These are phyloP conservation scores for Oenanthe melanoleuca DNA, from an alignment of 2,113 vertebrate genomes.

Conservation along the genomic window DNA sequence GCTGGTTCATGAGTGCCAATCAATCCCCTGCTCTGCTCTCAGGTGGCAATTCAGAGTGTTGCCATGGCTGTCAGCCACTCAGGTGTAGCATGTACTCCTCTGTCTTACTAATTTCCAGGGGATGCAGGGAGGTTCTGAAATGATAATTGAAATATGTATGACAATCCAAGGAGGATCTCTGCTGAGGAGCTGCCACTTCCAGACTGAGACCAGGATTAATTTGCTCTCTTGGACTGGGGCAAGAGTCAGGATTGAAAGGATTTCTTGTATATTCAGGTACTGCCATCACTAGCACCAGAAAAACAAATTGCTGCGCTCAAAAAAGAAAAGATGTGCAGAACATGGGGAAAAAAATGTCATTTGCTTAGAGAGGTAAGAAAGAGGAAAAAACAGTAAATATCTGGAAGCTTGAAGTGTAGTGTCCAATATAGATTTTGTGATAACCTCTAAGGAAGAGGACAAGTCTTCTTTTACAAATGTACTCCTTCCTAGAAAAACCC, in stretches of 20 bases:
- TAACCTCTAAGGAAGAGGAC: background rate
- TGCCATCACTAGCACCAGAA: background rate
- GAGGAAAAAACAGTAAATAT: background rate
- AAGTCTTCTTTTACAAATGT: constrained; percentile 23
- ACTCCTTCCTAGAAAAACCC: constrained; percentile 13
- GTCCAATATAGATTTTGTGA: background rate
- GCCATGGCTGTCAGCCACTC: background rate
- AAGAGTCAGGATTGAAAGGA: background rate
- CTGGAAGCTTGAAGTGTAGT: background rate
- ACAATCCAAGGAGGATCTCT: background rate
- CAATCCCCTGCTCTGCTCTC: background rate
- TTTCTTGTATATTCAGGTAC: background rate
- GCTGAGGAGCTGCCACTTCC: background rate
- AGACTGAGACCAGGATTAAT: background rate
- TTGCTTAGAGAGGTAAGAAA: background rate
- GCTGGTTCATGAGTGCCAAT: background rate
- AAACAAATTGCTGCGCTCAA: background rate
- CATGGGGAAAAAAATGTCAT: background rate
- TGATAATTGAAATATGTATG: background rate
- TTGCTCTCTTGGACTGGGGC: background rate
- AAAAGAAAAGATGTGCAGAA: background rate
- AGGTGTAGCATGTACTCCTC: background rate
- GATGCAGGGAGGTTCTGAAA: background rate
- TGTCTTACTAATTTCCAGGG: background rate
- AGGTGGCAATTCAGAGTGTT: background rate